Evolutionary conservation across 30 jellyfish, hydroid and myxozoan species (phyloP), one percentile per base, ranked within the genome.

Genomic region (Cassiopea xamachana): DNA sequence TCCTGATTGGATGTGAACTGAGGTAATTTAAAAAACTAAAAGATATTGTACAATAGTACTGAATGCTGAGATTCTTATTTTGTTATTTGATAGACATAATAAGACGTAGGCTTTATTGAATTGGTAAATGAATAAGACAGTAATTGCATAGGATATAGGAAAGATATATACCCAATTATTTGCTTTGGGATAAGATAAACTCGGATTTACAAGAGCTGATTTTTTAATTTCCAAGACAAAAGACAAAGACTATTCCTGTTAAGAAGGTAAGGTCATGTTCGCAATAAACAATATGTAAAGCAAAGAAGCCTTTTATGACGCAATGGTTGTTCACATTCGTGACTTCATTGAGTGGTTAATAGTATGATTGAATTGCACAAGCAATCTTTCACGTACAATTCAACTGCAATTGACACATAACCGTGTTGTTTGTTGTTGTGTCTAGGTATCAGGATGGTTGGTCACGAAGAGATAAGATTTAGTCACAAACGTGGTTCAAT

Each of bases 161-260:
- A 17, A 64, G 49, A 49, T 1, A 48, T 78, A 78, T 50, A 78
- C 75, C 39, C 75, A 51, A 78, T 78, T 78, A 78, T 78, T 78
- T 78, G 87, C 49, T 1, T 75, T 8, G 49, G 87, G 87, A 78
- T 78, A 48, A 49, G 75, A 78, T 78, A 43, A 43, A 18, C 74
- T 10, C 71, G 75, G 87, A 86, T 69, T 86, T 46, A 47, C 60
- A 58, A 50, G 75, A 39, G 46, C 51, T n/a, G 55, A 2, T 86
- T 71, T 86, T 86, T 46, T 86, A 51, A 70, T 86, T 62, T 73
- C 71, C 1, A 86, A 50, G 59, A 72, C 87, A 61, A 60, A 76
- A 44, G 93, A 86, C 87, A 73, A 86, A 86, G 93, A 75, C 71
- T 48, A 76, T 43, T 50, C 49, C 87, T 78, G 87, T 78, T 27